Evolutionary conservation across 2,797 vertebrate species (phyloP), one percentile per base, ranked within the genome.

Genomic region (Megalops cyprinoides): DNA sequence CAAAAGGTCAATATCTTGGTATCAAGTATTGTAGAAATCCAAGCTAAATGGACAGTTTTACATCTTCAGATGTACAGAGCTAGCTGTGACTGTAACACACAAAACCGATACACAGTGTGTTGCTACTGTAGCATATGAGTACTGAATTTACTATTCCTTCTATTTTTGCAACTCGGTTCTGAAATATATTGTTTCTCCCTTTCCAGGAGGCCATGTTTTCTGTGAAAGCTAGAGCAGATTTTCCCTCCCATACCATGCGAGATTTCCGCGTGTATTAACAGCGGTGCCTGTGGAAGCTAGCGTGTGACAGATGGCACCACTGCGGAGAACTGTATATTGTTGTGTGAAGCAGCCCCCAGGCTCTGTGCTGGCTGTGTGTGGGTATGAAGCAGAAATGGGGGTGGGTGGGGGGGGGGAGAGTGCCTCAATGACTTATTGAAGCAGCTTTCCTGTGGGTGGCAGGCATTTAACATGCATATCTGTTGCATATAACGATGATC

Each of bases 381-480:
- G 74, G 37, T 42, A 5, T 10, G 15, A 69, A 15, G 37, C 65
- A 77, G 53, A 48, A 69, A 42, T 20, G 74, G 28, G 25, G n/a
- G n/a, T n/a, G n/a, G n/a, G n/a, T n/a, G n/a, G n/a, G n/a, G n/a
- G n/a, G n/a, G n/a, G n/a, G n/a, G n/a, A 79, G 53, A 37, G 76
- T 55, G 74, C 74, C 65, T 73, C 76, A 76, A 76, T 51, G 79
- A 79, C 69, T 84, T 55, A 84, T 80, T 65, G 76, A 58, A 58
- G 67, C 37, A 85, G 90, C 85, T 83, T 75, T 81, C 58, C 77
- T 82, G 55, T 85, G 67, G 79, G 71, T 56, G 77, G 77, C 81
- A 82, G 84, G 85, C 20, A 78, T 56, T 82, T 77, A 56, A 87
- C 84, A 89, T 85, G 84, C 86, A 86, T 86, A 89, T 87, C 74